These are phyloP conservation scores for Lasius platythorax DNA, from an alignment of 2,888 invertebrate species.

Conservation along the genomic window DNA sequence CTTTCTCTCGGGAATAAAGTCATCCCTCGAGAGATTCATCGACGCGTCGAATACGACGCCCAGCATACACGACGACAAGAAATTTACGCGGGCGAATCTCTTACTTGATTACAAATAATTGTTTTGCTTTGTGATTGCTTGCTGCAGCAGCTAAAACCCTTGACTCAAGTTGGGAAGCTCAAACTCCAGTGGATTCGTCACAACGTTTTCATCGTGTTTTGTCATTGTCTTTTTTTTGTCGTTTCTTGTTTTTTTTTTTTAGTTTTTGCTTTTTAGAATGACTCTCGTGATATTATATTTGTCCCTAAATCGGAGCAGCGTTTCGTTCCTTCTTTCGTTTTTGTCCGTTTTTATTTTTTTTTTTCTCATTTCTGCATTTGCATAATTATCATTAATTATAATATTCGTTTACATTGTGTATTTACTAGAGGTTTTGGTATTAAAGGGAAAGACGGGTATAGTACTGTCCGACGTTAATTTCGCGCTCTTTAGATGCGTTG, in stretches of 20 bases:
- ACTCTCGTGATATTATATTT: conserved; percentile 38
- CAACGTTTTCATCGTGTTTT: conserved; percentile 54
- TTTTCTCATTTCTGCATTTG: conserved; percentile 43
- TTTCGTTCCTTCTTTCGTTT: conserved; percentile 51
- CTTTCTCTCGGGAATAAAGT: not conserved
- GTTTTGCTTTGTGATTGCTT: conserved; percentile 75
- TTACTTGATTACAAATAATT: conserved; percentile 70
- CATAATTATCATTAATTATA: conserved; percentile 68
- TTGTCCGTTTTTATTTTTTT: conserved; percentile 41
- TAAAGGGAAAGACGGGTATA: conserved; percentile 79
- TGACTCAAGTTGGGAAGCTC: conserved; percentile 85
- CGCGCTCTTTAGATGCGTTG: conserved; percentile 45
- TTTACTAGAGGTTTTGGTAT: conserved; percentile 77
- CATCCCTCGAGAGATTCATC: not conserved
- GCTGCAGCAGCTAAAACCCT: conserved; percentile 84
- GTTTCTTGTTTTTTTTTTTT: conserved; percentile 30
- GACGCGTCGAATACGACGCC: not conserved
- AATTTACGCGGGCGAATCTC: conserved; percentile 57
- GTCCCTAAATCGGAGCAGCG: conserved; percentile 43
- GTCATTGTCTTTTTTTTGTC: conserved; percentile 48
- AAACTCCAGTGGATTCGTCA: conserved; percentile 78
- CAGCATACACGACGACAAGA: conserved; percentile 7
- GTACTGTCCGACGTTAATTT: conserved; percentile 47
- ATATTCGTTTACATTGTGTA: conserved; percentile 63
- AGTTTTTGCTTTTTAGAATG: conserved; percentile 50